These are phyloP conservation scores for Popillia japonica DNA, from an alignment of 1,140 invertebrate species.

Conservation along the genomic window DNA sequence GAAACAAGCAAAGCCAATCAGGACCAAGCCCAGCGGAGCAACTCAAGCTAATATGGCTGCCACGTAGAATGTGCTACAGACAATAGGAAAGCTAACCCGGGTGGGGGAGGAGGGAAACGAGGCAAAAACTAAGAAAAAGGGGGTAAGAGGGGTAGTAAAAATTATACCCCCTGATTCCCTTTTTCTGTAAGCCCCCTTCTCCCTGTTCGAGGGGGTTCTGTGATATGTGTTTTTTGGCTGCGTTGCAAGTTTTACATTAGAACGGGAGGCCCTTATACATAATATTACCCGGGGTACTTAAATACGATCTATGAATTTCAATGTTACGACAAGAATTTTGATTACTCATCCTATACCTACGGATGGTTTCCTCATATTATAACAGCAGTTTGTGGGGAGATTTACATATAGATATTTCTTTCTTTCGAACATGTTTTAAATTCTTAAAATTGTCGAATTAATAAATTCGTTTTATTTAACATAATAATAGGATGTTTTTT, in stretches of 20 bases:
- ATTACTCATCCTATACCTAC: constrained; percentile 33
- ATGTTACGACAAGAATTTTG: constrained; percentile 32
- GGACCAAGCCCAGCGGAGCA: constrained; percentile 58
- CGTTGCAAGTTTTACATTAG: constrained; percentile 38
- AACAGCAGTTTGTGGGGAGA: constrained; percentile 6
- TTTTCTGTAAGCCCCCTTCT: constrained; percentile 38
- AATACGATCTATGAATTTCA: constrained; percentile 32
- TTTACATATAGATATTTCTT: constrained; percentile 2
- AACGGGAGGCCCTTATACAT: constrained; percentile 28
- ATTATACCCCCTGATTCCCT: constrained; percentile 40
- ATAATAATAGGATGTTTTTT: too few species aligned
- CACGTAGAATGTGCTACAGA: constrained; percentile 53
- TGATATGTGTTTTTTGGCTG: constrained; percentile 40
- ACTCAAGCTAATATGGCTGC: constrained; percentile 61
- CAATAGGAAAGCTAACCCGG: constrained; percentile 57
- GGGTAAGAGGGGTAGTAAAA: constrained; percentile 44
- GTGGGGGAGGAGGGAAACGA: constrained; percentile 54
- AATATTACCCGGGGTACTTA: constrained; percentile 24
- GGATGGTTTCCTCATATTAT: constrained; percentile 3
- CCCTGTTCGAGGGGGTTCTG: too few species aligned
- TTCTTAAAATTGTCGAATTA: too few species aligned
- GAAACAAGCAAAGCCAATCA: constrained; percentile 61
- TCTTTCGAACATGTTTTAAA: neutral
- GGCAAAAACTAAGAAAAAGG: constrained; percentile 47
- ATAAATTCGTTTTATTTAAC: too few species aligned